Base-by-base conservation (phyloP, 1,140 invertebrate species). In the Holcopasites calliopsidis region DNA sequence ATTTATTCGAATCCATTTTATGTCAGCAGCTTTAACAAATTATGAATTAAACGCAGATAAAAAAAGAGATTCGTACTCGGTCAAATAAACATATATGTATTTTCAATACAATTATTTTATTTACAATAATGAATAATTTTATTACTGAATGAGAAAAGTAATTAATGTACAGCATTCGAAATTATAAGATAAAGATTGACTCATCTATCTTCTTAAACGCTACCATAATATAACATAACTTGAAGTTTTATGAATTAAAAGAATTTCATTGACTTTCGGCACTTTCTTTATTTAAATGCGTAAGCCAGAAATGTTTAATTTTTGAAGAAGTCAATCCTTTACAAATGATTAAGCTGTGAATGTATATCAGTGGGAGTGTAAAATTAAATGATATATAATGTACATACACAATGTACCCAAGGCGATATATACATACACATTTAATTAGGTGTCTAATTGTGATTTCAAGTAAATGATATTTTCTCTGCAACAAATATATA, bases 1-100 rank as follows among this genome's bases (percentile, higher is more conserved):
- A n/a, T n/a, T n/a, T n/a, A n/a, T n/a, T n/a, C n/a, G n/a, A n/a
- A n/a, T 16, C 61, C 71, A 11, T 13, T 74, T 40, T 42, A 40
- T n/a, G 79, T 83, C 10, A 79, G 80, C 58, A 28, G 79, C 3
- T 73, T 47, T 86, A 94, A 95, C 83, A 93, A 94, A 62, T n/a
- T n/a, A n/a, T n/a, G n/a, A n/a, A n/a, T n/a, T n/a, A n/a, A n/a
- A n/a, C n/a, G n/a, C n/a, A n/a, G n/a, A n/a, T n/a, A n/a, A n/a
- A n/a, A n/a, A n/a, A n/a, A n/a, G n/a, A n/a, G n/a, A n/a, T n/a
- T n/a, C n/a, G n/a, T n/a, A n/a, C n/a, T n/a, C n/a, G n/a, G n/a
- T n/a, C n/a, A n/a, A n/a, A n/a, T 61, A 64, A 26, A 73, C 64
- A 13, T 74, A 31, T 26, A 38, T 38, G 18, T 44, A 26, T 13